Evolutionary conservation across 1,140 invertebrate genomes (phyloP), one percentile per base, ranked within the genome.

Genomic region (Eupristina koningsbergeri): DNA sequence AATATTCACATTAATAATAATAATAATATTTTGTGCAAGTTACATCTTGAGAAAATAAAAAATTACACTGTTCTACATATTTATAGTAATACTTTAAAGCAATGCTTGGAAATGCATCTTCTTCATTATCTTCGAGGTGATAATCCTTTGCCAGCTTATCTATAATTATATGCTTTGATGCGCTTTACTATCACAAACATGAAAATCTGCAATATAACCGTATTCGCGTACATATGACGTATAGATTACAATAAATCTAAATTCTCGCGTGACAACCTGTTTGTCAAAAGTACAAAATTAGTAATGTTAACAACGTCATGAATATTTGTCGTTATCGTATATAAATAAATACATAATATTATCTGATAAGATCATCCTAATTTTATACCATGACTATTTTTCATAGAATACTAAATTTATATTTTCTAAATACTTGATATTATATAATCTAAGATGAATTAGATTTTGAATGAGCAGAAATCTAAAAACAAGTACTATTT

Each of bases 281-380:
- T 76, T 61, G 50, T 34, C 17, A 76, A 36, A 61, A 76, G 50
- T 19, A 61, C 22, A 39, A 61, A 61, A 15, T 50, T 81, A 74
- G 41, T 58, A 73, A 53, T 71, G 71, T 75, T 74, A 81, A 45
- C 36, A 58, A 58, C 64, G 77, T 29, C 41, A 41, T 8, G 34
- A 22, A 58, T 26, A 58, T 22, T 5, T 17, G 3, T 19, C 7
- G 15, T 36, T 67, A 67, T 67, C 34, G 34, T 36, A 31, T 15
- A 36, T 36, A 31, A 36, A 67, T 36, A 67, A 36, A 67, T 36
- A 67, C 15, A 36, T 67, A 67, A 67, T 22, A 36, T 9, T 3
- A 22, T 45, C 9, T 29, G 41, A 73, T 45, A 73, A 73, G 39
- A 73, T 36, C 64, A 15, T 22, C 34, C 5, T 58, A 22, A 22